These are phyloP conservation scores for Etia nguti DNA, from an alignment of 2,113 vertebrate species.

Conservation along the genomic window DNA sequence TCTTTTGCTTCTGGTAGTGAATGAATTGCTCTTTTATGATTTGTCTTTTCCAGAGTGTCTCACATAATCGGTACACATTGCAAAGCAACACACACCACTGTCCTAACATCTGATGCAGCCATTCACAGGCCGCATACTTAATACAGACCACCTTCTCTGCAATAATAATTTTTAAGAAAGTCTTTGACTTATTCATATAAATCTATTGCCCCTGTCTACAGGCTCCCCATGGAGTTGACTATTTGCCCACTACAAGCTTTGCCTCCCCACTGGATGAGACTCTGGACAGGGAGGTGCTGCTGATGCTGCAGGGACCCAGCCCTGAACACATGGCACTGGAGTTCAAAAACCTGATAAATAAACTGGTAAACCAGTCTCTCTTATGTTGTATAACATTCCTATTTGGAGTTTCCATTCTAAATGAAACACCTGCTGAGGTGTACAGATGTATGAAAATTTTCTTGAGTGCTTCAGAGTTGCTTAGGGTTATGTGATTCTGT, in stretches of 20 bases:
- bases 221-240: slow-evolving; percentile 32
- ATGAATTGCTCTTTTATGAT: not conserved
- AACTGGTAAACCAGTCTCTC: slow-evolving; percentile 62
- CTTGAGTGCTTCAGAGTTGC: not conserved
- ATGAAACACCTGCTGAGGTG: not conserved
- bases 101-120: not conserved
- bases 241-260: slow-evolving; percentile 34
- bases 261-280: slow-evolving; percentile 66
- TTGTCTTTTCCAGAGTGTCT: not conserved
- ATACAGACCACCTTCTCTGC: not conserved
- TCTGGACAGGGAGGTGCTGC: slow-evolving; percentile 77
- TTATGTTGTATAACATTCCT: not conserved
- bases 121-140: not conserved
- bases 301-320: slow-evolving; percentile 74
- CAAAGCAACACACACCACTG: not conserved
- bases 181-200: not conserved
- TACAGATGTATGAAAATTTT: not conserved
- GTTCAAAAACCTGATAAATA: slow-evolving; percentile 67
- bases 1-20: not conserved
- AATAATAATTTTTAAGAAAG: not conserved
- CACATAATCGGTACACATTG: not conserved
- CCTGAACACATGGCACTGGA: slow-evolving; percentile 70
- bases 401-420: not conserved
- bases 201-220: not conserved
- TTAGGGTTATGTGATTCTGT: not conserved